Conservation (phyloP, 1,140 invertebrate genomes). For the Drosophila yakuba region DNA sequence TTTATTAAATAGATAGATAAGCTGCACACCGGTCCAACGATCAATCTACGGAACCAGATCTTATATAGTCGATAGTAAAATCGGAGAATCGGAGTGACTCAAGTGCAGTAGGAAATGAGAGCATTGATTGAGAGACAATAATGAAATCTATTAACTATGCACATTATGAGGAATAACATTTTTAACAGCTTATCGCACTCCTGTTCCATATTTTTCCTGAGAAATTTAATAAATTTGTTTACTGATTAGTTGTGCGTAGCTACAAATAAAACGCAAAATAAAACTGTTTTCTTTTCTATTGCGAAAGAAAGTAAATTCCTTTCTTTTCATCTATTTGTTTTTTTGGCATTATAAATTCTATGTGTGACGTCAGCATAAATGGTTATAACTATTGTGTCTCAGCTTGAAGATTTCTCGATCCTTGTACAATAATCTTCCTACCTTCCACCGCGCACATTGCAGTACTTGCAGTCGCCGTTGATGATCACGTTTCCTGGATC, state of each 20-base stretch:
- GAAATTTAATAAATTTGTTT: no score
- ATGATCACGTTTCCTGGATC: conserved; percentile 71
- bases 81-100: neutral
- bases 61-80: neutral
- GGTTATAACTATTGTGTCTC: conserved; percentile 44
- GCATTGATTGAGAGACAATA: neutral
- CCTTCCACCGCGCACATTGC: conserved; percentile 60
- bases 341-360: conserved; percentile 22
- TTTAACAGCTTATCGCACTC: no score
- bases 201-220: no score
- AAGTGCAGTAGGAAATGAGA: neutral
- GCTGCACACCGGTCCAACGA: neutral
- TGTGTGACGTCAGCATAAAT: conserved; percentile 15
- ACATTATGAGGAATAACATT: no score
- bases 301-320: neutral
- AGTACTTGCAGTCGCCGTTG: conserved; percentile 64
- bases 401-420: conserved; percentile 15
- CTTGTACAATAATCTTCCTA: neutral
- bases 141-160: no score
- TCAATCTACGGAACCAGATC: neutral
- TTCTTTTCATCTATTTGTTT: conserved; percentile 19
- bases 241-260: no score
- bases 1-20: neutral
- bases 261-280: no score
- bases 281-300: no score